Evolutionary conservation across 2,888 invertebrate species (phyloP).

Genomic region (Mongoloraphidia duomilia): DNA sequence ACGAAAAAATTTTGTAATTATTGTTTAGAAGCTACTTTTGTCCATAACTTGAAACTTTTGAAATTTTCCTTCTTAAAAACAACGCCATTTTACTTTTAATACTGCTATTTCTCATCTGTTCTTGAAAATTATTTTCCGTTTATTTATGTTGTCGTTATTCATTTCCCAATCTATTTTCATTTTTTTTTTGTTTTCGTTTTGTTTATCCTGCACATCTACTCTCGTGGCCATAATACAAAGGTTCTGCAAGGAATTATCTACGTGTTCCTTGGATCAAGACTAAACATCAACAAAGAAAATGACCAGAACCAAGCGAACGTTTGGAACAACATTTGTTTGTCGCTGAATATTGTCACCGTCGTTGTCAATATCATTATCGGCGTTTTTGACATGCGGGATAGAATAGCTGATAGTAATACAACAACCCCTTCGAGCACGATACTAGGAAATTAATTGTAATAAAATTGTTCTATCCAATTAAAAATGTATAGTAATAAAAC

Average conservation of each 20-base stretch:
- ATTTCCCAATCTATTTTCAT: conserved; percentile 11
- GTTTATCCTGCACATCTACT: conserved; percentile 22
- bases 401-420: not conserved
- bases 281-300: conserved; percentile 45
- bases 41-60: too few species aligned
- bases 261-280: conserved; percentile 40
- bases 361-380: conserved; percentile 45
- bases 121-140: not conserved
- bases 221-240: conserved; percentile 24
- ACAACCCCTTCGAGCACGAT: too few species aligned
- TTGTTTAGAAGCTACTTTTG: too few species aligned
- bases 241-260: conserved; percentile 43
- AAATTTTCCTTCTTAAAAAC: too few species aligned
- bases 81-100: conserved; percentile 3
- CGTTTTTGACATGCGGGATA: conserved; percentile 39
- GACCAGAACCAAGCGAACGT: conserved; percentile 43
- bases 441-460: too few species aligned
- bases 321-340: conserved; percentile 43
- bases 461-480: too few species aligned
- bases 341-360: conserved; percentile 42
- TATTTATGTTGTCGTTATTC: conserved; percentile 13
- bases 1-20: too few species aligned
- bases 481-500: too few species aligned
- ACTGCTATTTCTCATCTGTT: too few species aligned
- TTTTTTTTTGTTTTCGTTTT: conserved; percentile 17